Conservation (phyloP, 2,113 vertebrate species). For the Pelmatolapia mariae region DNA sequence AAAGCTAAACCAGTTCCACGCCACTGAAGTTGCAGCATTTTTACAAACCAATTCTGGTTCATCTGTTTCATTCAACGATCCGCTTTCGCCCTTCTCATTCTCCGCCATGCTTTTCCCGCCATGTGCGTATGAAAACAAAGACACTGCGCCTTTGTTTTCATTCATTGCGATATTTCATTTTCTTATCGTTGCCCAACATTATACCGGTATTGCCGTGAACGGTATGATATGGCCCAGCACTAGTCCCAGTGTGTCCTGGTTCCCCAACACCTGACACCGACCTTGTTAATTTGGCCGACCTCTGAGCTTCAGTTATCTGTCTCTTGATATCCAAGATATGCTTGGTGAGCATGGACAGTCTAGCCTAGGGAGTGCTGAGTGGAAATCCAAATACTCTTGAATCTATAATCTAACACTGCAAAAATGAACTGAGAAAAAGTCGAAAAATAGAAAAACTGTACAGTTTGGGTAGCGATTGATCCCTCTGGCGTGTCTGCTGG, state of each 20-base stretch:
- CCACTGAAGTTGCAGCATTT: accelerated
- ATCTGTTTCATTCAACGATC: accelerated
- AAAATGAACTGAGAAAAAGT: not conserved
- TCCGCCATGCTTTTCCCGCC: not conserved
- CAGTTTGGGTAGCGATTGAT: not conserved
- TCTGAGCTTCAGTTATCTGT: not conserved
- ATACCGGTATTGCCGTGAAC: not conserved
- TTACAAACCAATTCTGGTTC: not conserved
- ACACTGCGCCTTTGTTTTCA: no score
- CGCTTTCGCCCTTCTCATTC: accelerated
- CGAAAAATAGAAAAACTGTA: not conserved
- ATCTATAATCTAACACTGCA: not conserved
- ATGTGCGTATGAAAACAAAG: not conserved
- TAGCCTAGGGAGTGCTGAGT: not conserved
- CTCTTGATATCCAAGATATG: not conserved
- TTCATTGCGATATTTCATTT: not conserved
- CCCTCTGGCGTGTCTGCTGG: not conserved
- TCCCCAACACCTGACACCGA: not conserved
- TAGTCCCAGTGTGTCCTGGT: not conserved
- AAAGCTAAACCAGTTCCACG: not conserved
- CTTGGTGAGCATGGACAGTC: not conserved
- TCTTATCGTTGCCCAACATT: not conserved
- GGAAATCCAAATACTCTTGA: not conserved
- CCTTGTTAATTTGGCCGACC: not conserved
- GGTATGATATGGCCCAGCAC: not conserved